phyloP scores from a whole-genome alignment of 2,797 vertebrate genomes.

The Schizopygopsis malacanthus region DNA sequence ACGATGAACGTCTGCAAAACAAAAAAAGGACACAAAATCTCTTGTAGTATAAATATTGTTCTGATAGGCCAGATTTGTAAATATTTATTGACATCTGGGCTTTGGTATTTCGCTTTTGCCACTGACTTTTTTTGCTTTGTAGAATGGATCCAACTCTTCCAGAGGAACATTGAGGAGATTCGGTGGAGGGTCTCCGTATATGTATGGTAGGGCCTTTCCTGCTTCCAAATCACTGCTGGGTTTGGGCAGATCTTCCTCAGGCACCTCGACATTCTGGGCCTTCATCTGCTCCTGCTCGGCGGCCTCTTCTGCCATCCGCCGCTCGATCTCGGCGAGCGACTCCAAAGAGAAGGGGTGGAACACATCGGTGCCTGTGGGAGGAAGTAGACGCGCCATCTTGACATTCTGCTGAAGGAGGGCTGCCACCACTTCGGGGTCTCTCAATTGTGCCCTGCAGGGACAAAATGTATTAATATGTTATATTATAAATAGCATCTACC shows the following conservation, averaged over 20 bases:
- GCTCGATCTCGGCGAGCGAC: slow-evolving; percentile 85
- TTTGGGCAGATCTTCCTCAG: slow-evolving; percentile 81
- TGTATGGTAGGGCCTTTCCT: slow-evolving; percentile 90
- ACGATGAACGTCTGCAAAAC: slow-evolving; percentile 90
- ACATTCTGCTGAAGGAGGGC: slow-evolving; percentile 75
- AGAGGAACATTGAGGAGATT: slow-evolving; percentile 85
- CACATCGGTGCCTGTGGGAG: slow-evolving; percentile 80
- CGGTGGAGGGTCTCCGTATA: slow-evolving; percentile 87
- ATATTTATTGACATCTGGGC: not conserved
- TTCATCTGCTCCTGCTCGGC: slow-evolving; percentile 69
- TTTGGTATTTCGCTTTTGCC: not conserved
- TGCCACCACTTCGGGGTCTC: slow-evolving; percentile 56
- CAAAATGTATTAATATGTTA: too few relatives aligned
- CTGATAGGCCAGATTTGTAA: not conserved
- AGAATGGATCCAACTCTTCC: slow-evolving; percentile 94
- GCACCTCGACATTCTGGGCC: slow-evolving; percentile 75
- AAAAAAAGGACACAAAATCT: slow-evolving; percentile 33
- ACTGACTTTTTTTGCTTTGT: slow-evolving; percentile 88
- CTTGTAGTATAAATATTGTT: not conserved
- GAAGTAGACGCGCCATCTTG: slow-evolving; percentile 83
- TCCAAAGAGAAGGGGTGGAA: slow-evolving; percentile 87
- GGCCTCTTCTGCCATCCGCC: slow-evolving; percentile 71
- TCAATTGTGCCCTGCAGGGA: slow-evolving; percentile 50
- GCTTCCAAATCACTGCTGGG: slow-evolving; percentile 88
- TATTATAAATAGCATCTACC: too few relatives aligned